Evolutionary conservation across 2,113 vertebrate species (phyloP).

Genomic region (Cariama cristata): DNA sequence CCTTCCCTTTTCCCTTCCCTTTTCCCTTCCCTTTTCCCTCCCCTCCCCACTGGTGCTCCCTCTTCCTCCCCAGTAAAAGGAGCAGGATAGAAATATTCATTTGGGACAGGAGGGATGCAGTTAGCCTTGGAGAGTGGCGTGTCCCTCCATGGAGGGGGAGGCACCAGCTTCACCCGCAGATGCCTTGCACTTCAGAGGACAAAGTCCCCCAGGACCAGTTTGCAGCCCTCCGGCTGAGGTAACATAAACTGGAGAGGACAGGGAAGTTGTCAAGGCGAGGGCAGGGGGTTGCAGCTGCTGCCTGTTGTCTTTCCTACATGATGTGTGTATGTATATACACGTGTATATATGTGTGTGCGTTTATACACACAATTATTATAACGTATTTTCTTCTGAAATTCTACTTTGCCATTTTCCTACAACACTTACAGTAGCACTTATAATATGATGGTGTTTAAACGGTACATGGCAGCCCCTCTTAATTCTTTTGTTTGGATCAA

Average conservation of each 20-base stretch:
- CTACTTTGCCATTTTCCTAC: not conserved
- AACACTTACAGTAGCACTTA: not conserved
- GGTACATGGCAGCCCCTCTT: not conserved
- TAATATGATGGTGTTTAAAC: not conserved
- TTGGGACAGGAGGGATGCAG: not conserved
- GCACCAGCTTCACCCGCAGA: not conserved
- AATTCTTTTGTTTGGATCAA: slow-evolving; percentile 5
- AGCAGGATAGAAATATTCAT: not conserved
- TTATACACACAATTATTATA: not conserved
- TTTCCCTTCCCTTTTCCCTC: not conserved
- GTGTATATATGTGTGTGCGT: not conserved
- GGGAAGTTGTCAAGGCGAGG: not conserved
- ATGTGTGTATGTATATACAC: not conserved
- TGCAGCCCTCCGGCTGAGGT: not conserved
- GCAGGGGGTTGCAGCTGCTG: not conserved
- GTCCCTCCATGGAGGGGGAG: not conserved
- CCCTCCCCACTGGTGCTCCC: not conserved
- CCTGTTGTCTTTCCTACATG: not conserved
- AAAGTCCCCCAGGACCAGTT: not conserved
- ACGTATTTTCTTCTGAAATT: not conserved
- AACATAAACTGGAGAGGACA: not conserved
- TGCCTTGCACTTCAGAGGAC: not conserved
- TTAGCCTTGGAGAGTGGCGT: not conserved
- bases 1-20: not conserved
- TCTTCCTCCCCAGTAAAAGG: not conserved